Base-by-base conservation (phyloP, 2,113 vertebrate species). In the Catharus bicknelli region DNA sequence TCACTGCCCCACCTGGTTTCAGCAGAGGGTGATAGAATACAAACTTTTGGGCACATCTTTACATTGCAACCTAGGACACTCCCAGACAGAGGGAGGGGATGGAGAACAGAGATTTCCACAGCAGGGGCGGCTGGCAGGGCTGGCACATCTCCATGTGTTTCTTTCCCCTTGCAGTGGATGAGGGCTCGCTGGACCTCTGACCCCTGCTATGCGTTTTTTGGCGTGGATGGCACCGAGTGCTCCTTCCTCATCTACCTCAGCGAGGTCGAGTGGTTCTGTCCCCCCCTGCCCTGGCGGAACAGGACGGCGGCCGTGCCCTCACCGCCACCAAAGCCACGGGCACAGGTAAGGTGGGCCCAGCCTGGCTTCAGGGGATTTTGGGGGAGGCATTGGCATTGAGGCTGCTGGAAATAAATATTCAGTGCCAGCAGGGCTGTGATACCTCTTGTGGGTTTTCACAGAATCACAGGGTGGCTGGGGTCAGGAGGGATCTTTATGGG, bases 241-340 rank as follows among this genome's bases (percentile, higher is more conserved):
- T 99, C 99, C 5, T 99, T 99, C 95, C 98, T 99, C 81, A 90
- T 98, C 96, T 99, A 99, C 97, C 98, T 99, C 95, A 99, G 99
- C 3, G 99, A 99, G 95, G 99, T 99, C 4, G 99, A 99, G 96
- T 99, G 99, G 99, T 99, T 99, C 97, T 99, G 99, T 75, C 99
- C 99, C n/a, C 98, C 98, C 0, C 95, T 99, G 96, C 96, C 98
- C 54, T 99, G 99, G 99, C 97, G 98, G 55, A 99, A 99, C 97
- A 98, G 96, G 86, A 99, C 98, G 0, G 88, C 19, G 6, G 21
- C 96, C 14, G 74, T 73, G 67, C 94, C 86, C 11, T 97, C 97
- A 0, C 97, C 97, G 16, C 98, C 97, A 4, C 95, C 97, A 1
- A 95, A 69, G 2, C 97, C 98, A n/a, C 98, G 80, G 72, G 97